These are phyloP conservation scores for Polyommatus iphigenia DNA, from an alignment of 2,888 invertebrate genomes.

Conservation along the genomic window DNA sequence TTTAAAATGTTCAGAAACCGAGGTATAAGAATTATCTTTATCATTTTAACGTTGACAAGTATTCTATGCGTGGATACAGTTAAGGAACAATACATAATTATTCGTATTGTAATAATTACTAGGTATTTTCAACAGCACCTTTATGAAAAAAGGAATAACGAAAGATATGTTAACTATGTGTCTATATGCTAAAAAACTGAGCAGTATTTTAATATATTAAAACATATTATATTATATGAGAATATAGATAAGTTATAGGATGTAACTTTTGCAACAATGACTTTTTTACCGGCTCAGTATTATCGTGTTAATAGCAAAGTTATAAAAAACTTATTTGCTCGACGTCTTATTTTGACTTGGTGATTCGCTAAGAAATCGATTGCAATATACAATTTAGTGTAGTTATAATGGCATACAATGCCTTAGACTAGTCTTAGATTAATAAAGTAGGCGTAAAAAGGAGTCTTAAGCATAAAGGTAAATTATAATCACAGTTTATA, in stretches of 20 bases:
- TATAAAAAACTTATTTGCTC: slow-evolving; percentile 5
- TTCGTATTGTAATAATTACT: not conserved
- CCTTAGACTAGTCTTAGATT: not conserved
- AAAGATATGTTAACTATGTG: not conserved
- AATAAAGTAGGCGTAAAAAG: not conserved
- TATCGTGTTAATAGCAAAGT: slow-evolving; percentile 25
- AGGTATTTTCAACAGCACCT: not conserved
- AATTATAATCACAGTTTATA: no score
- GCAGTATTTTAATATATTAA: not conserved
- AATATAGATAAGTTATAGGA: slow-evolving; percentile 20
- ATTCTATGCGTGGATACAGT: not conserved
- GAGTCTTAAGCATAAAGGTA: not conserved
- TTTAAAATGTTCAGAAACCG: no score
- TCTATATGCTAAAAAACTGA: not conserved
- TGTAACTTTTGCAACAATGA: slow-evolving; percentile 42
- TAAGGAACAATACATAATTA: not conserved
- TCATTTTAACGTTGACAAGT: no score
- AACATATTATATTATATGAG: not conserved
- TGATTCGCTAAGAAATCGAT: not conserved
- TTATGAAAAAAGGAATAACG: not conserved
- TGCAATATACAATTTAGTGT: slow-evolving; percentile 2
- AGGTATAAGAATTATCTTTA: no score
- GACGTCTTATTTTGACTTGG: not conserved
- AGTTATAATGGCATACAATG: slow-evolving; percentile 5
- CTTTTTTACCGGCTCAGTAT: slow-evolving; percentile 69